Conservation (phyloP, 1,140 invertebrate species). For the Anastrepha ludens region DNA sequence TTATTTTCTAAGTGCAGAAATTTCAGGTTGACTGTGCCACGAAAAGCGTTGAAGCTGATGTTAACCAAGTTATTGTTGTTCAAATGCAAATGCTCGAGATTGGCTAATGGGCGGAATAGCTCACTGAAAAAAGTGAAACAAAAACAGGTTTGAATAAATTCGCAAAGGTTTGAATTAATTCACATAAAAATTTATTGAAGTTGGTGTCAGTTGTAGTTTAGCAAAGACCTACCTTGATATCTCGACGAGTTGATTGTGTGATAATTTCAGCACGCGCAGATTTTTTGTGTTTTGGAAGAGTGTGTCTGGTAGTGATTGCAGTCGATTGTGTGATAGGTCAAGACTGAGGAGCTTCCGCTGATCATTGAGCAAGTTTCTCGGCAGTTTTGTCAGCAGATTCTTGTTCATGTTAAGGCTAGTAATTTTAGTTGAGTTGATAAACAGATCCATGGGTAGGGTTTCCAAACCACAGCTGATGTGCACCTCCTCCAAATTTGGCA, state of each 20-base stretch:
- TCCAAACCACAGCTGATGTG: slow-evolving; percentile 73
- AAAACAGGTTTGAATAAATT: no score
- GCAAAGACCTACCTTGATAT: slow-evolving; percentile 74
- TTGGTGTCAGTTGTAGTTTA: background rate
- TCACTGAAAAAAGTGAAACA: background rate
- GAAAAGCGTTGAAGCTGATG: slow-evolving; percentile 59
- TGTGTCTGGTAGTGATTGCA: slow-evolving; percentile 76
- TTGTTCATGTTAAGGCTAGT: slow-evolving; percentile 76
- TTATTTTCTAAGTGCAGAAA: slow-evolving; percentile 67
- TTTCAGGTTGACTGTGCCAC: slow-evolving; percentile 49
- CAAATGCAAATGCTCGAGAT: slow-evolving; percentile 61
- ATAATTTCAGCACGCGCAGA: slow-evolving; percentile 76
- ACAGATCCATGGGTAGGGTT: slow-evolving; percentile 77
- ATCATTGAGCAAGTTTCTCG: slow-evolving; percentile 77
- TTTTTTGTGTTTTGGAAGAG: slow-evolving; percentile 76
- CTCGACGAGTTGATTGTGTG: slow-evolving; percentile 76
- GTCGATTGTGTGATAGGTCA: slow-evolving; percentile 77
- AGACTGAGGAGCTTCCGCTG: slow-evolving; percentile 76
- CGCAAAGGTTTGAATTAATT: background rate
- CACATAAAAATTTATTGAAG: no score
- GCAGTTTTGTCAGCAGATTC: slow-evolving; percentile 77
- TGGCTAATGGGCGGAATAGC: slow-evolving; percentile 60
- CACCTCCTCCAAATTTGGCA: slow-evolving; percentile 76
- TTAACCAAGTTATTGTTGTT: slow-evolving; percentile 63
- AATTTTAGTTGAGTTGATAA: slow-evolving; percentile 76